Evolutionary conservation across 2,113 vertebrate species (phyloP).

Genomic region (Pelobates fuscus): DNA sequence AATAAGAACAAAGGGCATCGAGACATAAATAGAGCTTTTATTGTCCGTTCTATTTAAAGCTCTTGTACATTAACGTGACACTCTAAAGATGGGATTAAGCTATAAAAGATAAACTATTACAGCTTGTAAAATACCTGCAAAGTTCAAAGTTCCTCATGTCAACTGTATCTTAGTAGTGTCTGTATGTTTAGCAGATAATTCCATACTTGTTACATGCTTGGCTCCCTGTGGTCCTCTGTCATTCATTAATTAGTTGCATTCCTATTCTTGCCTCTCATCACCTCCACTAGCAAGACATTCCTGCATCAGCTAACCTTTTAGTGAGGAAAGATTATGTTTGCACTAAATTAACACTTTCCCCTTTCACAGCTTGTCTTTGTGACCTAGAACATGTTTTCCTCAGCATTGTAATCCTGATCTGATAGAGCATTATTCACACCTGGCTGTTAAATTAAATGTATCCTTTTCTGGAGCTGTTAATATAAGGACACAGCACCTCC

Average conservation of each 20-base stretch:
- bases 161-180: background rate
- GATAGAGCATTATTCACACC: background rate
- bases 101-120: background rate
- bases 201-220: background rate
- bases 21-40: too few species aligned
- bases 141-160: background rate
- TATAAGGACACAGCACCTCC: background rate
- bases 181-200: background rate
- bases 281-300: background rate
- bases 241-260: conserved; percentile 2
- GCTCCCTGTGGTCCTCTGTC: background rate
- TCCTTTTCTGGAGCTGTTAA: background rate
- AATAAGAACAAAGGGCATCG: too few species aligned
- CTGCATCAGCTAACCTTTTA: background rate
- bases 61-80: too few species aligned
- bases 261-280: background rate
- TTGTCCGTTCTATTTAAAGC: too few species aligned
- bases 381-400: background rate
- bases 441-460: background rate
- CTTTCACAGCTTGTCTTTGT: background rate
- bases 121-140: background rate
- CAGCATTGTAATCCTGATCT: background rate
- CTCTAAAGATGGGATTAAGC: background rate
- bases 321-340: conserved; percentile 4
- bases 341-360: background rate